Base-by-base conservation (phyloP, 2,797 vertebrate genomes). In the Gambelia wislizenii region DNA sequence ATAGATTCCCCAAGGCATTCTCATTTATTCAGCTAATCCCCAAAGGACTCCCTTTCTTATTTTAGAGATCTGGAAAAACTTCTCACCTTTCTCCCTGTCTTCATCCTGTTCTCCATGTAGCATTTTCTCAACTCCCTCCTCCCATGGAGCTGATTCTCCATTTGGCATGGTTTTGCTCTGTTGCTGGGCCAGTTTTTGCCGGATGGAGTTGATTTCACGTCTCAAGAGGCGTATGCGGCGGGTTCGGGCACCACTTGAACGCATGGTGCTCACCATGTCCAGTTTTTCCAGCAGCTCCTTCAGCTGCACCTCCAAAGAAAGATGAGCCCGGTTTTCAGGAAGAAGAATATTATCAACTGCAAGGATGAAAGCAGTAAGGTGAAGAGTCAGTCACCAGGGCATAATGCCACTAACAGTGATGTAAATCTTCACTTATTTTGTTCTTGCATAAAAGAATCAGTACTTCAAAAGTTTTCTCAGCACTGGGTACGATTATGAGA, bases 231-330 rank as follows among this genome's bases (percentile, higher is more conserved):
- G 97, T 30, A 99, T 96, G 39, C 99, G 98, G 56, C 98, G 98
- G 1, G 98, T 99, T 25, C 99, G 98, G 42, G 98, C 98, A 0
- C 99, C 98, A 0, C 99, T 99, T 87, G 98, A 98, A 5, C 98
- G 95, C 98, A 99, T 98, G 89, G 98, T 96, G 8, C 97, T 97
- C 75, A 99, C 98, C 91, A 98, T 92, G 95, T 99, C 99, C 92
- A 99, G 96, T 96, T 99, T 99, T 93, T 99, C 98, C 93, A 99
- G 97, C 93, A 99, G 97, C 94, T 98, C 98, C 95, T 99, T 99
- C 82, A 99, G 97, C 95, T 99, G 99, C 14, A 97, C 98, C 59
- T 99, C 98, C 76, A 98, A 97, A 16, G 97, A 98, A 88, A 99
- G 95, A 95, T 99, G 99, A 75, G 98, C 97, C 78, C 99, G 97